Base-by-base conservation (phyloP, 2,888 invertebrate species). In the Lingula anatina region DNA sequence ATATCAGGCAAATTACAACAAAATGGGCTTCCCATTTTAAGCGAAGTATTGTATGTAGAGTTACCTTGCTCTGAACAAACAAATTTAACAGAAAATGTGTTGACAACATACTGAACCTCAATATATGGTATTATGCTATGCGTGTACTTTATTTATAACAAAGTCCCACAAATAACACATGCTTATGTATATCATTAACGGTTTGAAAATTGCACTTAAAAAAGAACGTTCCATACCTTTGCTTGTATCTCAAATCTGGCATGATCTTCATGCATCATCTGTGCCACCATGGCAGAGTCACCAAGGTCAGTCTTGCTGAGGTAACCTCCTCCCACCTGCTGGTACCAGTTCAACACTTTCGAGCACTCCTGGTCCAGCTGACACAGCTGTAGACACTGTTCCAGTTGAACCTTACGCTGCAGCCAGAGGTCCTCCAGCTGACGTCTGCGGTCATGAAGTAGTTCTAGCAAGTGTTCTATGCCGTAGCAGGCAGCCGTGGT, bases 361-460 rank as follows among this genome's bases (percentile, higher is more conserved):
- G 49, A 46, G 42, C 12, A 79, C 71, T 89, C 89, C 42, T 83
- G 82, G 44, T 87, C 86, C 35, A 89, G 78, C 61, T 87, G 78
- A 43, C 87, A 85, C 50, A 89, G 77, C 35, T 87, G 86, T 52
- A 88, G 78, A 63, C 88, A 86, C 73, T 89, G 88, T 68, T 89
- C 89, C 62, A 90, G 79, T 69, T 88, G 85, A 5, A 83, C 82
- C 75, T 88, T 87, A 58, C 88, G 80, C 60, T 81, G 83, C 60
- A 83, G 83, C 78, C 76, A 78, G 53, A 78, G 66, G 45, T 77
- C 79, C 72, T 90, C 90, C 52, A 90, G 79, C 57, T 83, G 79
- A 64, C 86, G 84, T 53, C 90, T 80, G 61, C 85, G 83, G 69
- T 88, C 85, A 68, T 90, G 89, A 46, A 90, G 78, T 55, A 70